A percentile compares a stretch with the other conserved stretches of the same genome.
Conservation (phyloP, 2,797 vertebrate genomes). For the Syndactyla subalaris region DNA sequence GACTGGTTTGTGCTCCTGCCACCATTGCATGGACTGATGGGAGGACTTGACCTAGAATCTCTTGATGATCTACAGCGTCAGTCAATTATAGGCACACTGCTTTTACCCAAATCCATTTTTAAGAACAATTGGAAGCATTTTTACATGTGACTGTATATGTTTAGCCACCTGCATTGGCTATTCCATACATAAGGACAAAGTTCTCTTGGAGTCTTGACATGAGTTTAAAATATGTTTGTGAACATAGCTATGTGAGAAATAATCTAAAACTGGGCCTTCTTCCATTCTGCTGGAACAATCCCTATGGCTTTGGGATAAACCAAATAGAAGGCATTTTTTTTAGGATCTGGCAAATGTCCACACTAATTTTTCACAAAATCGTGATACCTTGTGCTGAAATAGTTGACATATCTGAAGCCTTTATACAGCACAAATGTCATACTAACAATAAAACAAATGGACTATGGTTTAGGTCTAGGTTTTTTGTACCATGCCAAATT, state of each 20-base stretch:
- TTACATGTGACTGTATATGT: neutral
- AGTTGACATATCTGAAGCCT: neutral
- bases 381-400: neutral
- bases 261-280: neutral
- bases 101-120: neutral
- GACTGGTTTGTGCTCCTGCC: neutral
- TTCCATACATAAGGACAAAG: neutral
- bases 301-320: neutral
- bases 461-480: neutral
- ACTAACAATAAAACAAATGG: neutral
- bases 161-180: slow-evolving; percentile 25
- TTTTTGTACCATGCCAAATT: neutral
- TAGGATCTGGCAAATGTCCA: slow-evolving; percentile 2
- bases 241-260: neutral
- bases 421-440: neutral
- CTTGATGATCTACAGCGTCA: accelerated
- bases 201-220: slow-evolving; percentile 12
- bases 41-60: neutral
- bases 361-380: neutral
- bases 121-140: neutral
- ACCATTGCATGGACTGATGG: neutral
- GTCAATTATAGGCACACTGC: neutral
- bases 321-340: slow-evolving; percentile 43
- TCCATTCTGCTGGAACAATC: slow-evolving; percentile 8
- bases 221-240: neutral